Conservation (phyloP, 2,113 vertebrate genomes). For the Sterna hirundo region DNA sequence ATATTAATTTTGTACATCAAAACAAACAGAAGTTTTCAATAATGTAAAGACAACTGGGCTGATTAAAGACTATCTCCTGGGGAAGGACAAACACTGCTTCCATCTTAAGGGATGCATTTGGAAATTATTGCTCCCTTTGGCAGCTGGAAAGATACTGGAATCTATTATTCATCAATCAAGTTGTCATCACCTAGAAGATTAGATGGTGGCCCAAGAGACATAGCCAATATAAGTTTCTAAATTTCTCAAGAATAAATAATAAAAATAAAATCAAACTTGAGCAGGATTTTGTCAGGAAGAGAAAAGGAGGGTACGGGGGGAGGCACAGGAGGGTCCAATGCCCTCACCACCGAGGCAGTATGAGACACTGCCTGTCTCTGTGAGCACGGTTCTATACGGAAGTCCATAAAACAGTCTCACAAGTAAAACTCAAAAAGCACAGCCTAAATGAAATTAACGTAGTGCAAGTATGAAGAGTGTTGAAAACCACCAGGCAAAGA, state of each 20-base stretch:
- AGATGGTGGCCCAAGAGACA: conserved; percentile 2
- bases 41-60: not conserved
- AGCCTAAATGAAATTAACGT: fast-evolving
- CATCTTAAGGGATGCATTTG: not conserved
- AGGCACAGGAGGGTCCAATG: not conserved
- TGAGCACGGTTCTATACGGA: fast-evolving
- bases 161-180: conserved; percentile 34
- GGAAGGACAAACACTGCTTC: not conserved
- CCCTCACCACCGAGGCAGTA: fast-evolving
- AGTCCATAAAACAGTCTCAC: not conserved
- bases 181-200: conserved; percentile 14
- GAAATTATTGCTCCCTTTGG: not conserved
- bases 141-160: conserved; percentile 7
- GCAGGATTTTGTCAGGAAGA: not conserved
- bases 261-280: not conserved
- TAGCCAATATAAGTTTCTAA: not conserved
- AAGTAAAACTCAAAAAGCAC: fast-evolving
- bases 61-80: not conserved
- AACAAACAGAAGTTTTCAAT: not conserved
- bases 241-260: not conserved
- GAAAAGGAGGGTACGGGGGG: not conserved
- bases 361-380: fast-evolving
- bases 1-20: not conserved
- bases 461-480: fast-evolving
- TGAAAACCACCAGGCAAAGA: not conserved